Base-by-base conservation (phyloP, 2,113 vertebrate species). In the Ivindomyrus marchei region DNA sequence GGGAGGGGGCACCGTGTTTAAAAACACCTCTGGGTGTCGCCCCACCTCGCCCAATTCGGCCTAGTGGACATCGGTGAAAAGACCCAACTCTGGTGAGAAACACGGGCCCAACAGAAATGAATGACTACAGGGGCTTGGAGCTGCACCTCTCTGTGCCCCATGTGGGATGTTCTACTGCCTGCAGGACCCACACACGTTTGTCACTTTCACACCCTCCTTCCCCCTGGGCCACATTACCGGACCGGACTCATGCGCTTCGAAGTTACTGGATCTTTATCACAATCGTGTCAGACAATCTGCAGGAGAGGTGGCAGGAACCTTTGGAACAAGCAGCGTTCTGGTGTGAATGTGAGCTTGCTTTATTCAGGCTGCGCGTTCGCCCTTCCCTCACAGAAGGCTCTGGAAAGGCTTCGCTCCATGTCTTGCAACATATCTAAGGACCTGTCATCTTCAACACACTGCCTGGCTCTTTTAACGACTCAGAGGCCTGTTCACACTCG, bases 161-260 rank as follows among this genome's bases (percentile, higher is more conserved):
- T 92, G 92, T 90, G 93, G 93, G 94, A 93, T 92, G 92, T 93
- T 93, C 93, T 92, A 89, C 93, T 92, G 93, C 93, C 94, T 94
- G 92, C 92, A 93, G 91, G 93, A 91, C 91, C 89, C 90, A 74
- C 50, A 52, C 39, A 80, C 93, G 91, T 91, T 92, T 95, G 95
- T 95, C 96, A 95, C 95, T 94, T 95, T 94, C 96, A 95, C 92
- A 94, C 96, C 96, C 95, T 95, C 95, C 95, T 90, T 95, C 95
- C 93, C 93, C 93, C 93, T 95, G 95, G 95, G 95, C 94, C 96
- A 93, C 93, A 94, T 93, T 93, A 93, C 94, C 92, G 89, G 90
- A 92, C 91, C 91, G 77, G 58, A 91, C 90, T 88, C 66, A 56
- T 52, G 74, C 89, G 90, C 92, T 92, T 92, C 89, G 91, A 93